Evolutionary conservation across 1,140 invertebrate genomes (phyloP).

Genomic region (Heliconius himera): DNA sequence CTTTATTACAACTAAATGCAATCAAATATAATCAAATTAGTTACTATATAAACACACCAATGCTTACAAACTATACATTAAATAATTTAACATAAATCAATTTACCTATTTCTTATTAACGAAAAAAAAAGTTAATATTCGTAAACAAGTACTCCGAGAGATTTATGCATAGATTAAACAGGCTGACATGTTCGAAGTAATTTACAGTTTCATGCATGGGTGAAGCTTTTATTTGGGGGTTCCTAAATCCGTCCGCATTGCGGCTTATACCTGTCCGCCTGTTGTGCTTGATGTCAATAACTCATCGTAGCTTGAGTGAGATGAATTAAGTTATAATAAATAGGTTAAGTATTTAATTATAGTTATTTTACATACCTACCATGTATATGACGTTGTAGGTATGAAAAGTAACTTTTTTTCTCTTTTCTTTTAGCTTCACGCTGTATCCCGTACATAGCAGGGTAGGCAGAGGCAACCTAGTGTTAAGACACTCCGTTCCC

Average conservation of each 20-base stretch:
- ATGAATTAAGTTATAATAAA: constrained; percentile 20
- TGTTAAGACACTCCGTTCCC: too few relatives aligned
- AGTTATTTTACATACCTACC: not conserved
- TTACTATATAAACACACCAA: too few relatives aligned
- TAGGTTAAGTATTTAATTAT: not conserved
- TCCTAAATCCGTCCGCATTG: constrained; percentile 38
- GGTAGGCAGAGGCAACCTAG: too few relatives aligned
- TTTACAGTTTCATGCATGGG: constrained; percentile 31
- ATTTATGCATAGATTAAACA: constrained; percentile 14
- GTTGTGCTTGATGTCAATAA: constrained; percentile 33
- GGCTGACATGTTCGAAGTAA: constrained; percentile 19
- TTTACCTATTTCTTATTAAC: not conserved
- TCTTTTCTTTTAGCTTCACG: too few relatives aligned
- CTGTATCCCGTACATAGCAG: too few relatives aligned
- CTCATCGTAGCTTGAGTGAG: constrained; percentile 27
- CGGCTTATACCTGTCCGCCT: constrained; percentile 31
- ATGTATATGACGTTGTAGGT: too few relatives aligned
- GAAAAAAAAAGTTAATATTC: not conserved
- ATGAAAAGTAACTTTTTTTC: too few relatives aligned
- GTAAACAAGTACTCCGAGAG: not conserved
- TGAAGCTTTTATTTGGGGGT: constrained; percentile 25
- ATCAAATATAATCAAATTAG: too few relatives aligned
- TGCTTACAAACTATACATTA: too few relatives aligned
- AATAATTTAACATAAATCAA: too few relatives aligned
- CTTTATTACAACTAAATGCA: too few relatives aligned